Percentiles rank a stretch among this genome's conserved stretches.
phyloP scores from a whole-genome alignment of 2,113 vertebrate genomes.

The Xenopus laevis region DNA sequence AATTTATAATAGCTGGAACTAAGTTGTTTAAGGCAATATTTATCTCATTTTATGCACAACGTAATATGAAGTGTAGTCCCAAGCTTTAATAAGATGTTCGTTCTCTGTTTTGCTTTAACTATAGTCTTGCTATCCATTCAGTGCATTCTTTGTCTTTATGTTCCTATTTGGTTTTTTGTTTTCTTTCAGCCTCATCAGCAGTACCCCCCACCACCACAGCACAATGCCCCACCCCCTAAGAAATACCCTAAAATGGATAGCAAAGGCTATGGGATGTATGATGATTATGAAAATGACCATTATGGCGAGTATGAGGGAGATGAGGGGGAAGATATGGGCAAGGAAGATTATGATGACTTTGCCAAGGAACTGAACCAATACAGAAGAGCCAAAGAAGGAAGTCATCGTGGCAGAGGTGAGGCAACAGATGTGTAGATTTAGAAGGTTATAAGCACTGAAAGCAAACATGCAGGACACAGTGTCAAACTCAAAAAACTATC shows the following conservation, averaged over 20 bases:
- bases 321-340: constrained; percentile 79
- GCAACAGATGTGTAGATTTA: background rate
- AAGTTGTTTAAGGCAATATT: no score
- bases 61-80: no score
- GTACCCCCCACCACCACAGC: constrained; percentile 65
- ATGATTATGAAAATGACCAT: constrained; percentile 82
- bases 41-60: no score
- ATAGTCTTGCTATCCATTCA: no score
- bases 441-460: no score
- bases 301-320: constrained; percentile 73
- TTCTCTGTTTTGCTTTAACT: no score
- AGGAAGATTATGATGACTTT: constrained; percentile 88
- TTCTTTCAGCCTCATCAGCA: constrained; percentile 71
- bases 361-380: constrained; percentile 90
- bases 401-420: constrained; percentile 60
- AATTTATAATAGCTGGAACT: no score
- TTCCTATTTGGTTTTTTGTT: no score
- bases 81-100: no score
- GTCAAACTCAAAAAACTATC: no score
- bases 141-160: no score
- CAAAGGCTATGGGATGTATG: constrained; percentile 76
- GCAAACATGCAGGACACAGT: no score
- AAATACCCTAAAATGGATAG: constrained; percentile 86
- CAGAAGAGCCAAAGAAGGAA: constrained; percentile 83
- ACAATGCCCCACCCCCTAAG: constrained; percentile 72